Evolutionary conservation across 2,113 vertebrate species (phyloP).

Genomic region (Pseudorhombus dupliciocellatus): DNA sequence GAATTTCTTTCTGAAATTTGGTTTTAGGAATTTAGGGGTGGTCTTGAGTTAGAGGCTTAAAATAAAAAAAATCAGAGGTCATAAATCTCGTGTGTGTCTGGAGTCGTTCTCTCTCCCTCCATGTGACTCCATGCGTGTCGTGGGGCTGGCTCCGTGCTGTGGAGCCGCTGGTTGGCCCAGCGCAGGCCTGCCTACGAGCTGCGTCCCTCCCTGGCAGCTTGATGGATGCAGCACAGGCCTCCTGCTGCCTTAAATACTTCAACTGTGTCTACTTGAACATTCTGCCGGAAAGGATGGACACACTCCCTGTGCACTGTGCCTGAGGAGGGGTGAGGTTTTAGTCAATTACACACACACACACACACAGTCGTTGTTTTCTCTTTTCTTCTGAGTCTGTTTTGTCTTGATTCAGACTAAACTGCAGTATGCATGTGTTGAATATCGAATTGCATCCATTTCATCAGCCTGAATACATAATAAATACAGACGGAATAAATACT

Average conservation of each 20-base stretch:
- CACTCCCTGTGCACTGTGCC: conserved; percentile 4
- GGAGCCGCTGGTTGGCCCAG: conserved; percentile 12
- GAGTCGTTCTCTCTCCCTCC: not conserved
- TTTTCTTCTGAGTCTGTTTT: too few species aligned
- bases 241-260: conserved; percentile 47
- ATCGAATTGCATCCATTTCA: too few species aligned
- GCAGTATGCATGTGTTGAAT: too few species aligned
- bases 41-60: too few species aligned
- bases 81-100: too few species aligned
- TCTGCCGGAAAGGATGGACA: conserved; percentile 67
- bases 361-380: not conserved
- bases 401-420: too few species aligned
- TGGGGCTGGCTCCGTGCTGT: not conserved
- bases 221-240: conserved; percentile 38
- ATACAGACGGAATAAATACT: too few species aligned
- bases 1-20: too few species aligned
- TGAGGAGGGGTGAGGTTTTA: not conserved
- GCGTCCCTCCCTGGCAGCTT: conserved; percentile 37
- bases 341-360: not conserved
- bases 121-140: not conserved
- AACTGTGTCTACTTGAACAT: conserved; percentile 56
- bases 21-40: too few species aligned
- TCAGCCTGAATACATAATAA: too few species aligned
- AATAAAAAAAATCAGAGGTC: too few species aligned
- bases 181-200: conserved; percentile 8